Percentiles rank a stretch among this genome's conserved stretches.
Conservation (phyloP, 2,113 vertebrate species). For the Riparia riparia region DNA sequence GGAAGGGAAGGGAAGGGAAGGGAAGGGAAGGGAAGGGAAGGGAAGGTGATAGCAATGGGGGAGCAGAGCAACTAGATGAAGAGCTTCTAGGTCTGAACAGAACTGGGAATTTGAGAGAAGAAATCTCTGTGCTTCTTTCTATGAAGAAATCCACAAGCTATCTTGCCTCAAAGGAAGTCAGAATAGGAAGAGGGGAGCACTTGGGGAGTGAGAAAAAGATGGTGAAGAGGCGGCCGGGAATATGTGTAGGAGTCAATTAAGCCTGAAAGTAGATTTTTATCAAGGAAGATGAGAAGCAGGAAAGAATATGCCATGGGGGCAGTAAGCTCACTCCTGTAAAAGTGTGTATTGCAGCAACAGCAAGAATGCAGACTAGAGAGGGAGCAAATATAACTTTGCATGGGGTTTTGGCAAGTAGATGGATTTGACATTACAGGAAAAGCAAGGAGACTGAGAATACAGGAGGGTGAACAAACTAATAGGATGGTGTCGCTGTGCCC, state of each 20-base stretch:
- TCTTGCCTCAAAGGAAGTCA: not conserved
- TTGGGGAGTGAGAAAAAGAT: not conserved
- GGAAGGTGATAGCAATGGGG: not conserved
- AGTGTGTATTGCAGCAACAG: not conserved
- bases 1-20: no score
- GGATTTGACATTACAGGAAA: not conserved
- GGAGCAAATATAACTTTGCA: not conserved
- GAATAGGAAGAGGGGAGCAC: not conserved
- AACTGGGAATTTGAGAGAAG: not conserved
- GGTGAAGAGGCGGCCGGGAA: not conserved
- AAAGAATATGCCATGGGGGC: not conserved
- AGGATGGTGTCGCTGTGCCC: not conserved
- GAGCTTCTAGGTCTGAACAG: not conserved
- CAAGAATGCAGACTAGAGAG: not conserved
- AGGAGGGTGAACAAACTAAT: not conserved
- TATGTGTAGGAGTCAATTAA: not conserved
- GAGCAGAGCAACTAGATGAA: not conserved
- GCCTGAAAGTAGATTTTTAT: conserved; percentile 3
- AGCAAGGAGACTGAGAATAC: not conserved
- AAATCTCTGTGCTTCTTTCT: not conserved
- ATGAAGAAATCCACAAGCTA: not conserved
- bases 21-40: not conserved
- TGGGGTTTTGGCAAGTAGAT: not conserved
- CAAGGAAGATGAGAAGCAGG: not conserved
- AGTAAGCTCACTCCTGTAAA: not conserved